Evolutionary conservation across 1,140 invertebrate genomes (phyloP).

Genomic region (Pomacea maculata): DNA sequence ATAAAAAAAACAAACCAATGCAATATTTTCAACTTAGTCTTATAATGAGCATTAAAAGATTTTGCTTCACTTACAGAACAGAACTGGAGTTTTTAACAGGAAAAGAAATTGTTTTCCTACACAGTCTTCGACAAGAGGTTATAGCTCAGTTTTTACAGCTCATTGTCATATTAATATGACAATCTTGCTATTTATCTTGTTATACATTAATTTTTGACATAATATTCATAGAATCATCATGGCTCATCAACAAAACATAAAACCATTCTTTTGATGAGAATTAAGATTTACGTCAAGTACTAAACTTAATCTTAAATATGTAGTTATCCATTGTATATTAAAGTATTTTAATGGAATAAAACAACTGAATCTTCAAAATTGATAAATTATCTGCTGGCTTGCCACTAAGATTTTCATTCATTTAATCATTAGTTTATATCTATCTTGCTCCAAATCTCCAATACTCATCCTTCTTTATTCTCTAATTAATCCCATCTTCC

Average conservation of each 20-base stretch:
- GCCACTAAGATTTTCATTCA: too few relatives aligned
- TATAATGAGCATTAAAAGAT: background rate
- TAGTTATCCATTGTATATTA: too few relatives aligned
- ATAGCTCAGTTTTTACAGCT: background rate
- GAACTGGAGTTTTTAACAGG: slow-evolving; percentile 15
- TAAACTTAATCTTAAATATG: too few relatives aligned
- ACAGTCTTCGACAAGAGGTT: slow-evolving; percentile 12
- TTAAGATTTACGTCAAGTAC: background rate
- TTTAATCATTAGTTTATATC: too few relatives aligned
- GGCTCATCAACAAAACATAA: background rate
- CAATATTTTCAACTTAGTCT: background rate
- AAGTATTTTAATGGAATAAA: too few relatives aligned
- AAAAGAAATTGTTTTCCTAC: slow-evolving; percentile 21
- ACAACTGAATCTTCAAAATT: too few relatives aligned
- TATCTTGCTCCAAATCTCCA: too few relatives aligned
- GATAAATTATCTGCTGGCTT: too few relatives aligned
- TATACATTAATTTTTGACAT: background rate
- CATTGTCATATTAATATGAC: background rate
- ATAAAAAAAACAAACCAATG: background rate
- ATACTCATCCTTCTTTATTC: too few relatives aligned
- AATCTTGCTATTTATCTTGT: background rate
- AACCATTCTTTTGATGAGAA: background rate
- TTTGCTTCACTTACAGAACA: background rate
- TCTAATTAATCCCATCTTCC: too few relatives aligned
- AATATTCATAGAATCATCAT: background rate